These are phyloP conservation scores for Vipera ursinii DNA, from an alignment of 2,797 vertebrate species.

Conservation along the genomic window DNA sequence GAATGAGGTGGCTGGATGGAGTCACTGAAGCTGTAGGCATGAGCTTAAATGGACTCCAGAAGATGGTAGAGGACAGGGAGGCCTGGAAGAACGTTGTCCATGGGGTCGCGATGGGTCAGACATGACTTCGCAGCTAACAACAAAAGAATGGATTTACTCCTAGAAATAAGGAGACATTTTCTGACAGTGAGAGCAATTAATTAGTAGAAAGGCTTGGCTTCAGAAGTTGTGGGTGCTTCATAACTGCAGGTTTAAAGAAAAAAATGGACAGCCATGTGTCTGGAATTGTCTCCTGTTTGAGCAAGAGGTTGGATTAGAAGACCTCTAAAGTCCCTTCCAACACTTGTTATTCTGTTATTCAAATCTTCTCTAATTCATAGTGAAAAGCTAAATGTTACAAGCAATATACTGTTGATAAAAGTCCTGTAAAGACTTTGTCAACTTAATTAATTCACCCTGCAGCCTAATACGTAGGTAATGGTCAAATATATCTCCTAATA, in stretches of 20 bases:
- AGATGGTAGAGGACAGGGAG: too few species aligned
- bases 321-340: not conserved
- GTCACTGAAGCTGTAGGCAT: too few species aligned
- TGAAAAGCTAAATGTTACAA: not conserved
- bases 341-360: not conserved
- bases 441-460: not conserved
- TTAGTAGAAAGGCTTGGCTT: not conserved
- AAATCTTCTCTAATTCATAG: not conserved
- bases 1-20: too few species aligned
- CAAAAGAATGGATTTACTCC: not conserved
- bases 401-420: not conserved
- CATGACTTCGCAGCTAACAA: too few species aligned
- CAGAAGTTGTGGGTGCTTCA: not conserved
- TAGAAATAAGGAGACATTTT: not conserved
- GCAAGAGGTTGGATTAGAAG: not conserved
- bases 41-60: too few species aligned
- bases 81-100: too few species aligned
- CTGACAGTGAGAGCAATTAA: not conserved
- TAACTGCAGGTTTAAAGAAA: not conserved
- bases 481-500: not conserved
- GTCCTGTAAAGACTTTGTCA: not conserved
- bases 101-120: too few species aligned
- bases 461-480: not conserved
- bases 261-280: not conserved
- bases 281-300: not conserved